Evolutionary conservation across 2,797 vertebrate genomes (phyloP).

Genomic region (Rhadinocentrus ornatus): DNA sequence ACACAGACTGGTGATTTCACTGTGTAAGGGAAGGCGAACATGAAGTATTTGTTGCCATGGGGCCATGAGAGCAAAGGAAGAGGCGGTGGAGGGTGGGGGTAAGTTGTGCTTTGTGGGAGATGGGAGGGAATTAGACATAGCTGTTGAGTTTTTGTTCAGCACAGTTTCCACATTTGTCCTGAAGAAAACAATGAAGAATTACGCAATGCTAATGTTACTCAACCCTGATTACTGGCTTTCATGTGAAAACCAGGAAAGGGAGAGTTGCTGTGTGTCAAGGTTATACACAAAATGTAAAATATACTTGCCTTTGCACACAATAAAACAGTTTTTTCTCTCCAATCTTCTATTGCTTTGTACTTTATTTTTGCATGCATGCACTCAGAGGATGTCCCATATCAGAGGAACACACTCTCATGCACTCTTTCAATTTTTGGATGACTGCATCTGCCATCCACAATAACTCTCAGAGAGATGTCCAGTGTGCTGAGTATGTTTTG

Average conservation of each 20-base stretch:
- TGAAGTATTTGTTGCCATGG: conserved; percentile 72
- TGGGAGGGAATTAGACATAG: conserved; percentile 64
- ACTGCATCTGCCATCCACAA: conserved; percentile 62
- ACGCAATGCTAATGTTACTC: conserved; percentile 70
- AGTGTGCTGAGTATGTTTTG: conserved; percentile 59
- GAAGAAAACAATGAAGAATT: conserved; percentile 71
- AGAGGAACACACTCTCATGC: conserved; percentile 27
- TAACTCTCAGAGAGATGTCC: conserved; percentile 59
- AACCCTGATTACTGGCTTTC: conserved; percentile 61
- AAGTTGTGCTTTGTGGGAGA: conserved; percentile 65
- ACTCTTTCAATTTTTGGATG: conserved; percentile 60
- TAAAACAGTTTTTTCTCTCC: not conserved
- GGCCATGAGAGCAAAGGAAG: conserved; percentile 44
- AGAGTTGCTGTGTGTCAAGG: conserved; percentile 13
- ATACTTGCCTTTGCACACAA: not conserved
- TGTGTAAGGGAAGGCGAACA: conserved; percentile 67
- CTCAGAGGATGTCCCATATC: conserved; percentile 22
- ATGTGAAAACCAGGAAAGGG: conserved; percentile 51
- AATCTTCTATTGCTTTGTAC: not conserved
- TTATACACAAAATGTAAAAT: conserved; percentile 14
- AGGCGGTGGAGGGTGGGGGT: conserved; percentile 25
- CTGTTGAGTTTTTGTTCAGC: conserved; percentile 63
- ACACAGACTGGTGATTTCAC: conserved; percentile 72
- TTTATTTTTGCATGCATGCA: conserved; percentile 39
- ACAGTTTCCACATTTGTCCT: conserved; percentile 60